Percentiles rank a stretch among this genome's conserved stretches.
These are phyloP conservation scores for Heliangelus exortis DNA, from an alignment of 2,797 vertebrate genomes.

Conservation along the genomic window DNA sequence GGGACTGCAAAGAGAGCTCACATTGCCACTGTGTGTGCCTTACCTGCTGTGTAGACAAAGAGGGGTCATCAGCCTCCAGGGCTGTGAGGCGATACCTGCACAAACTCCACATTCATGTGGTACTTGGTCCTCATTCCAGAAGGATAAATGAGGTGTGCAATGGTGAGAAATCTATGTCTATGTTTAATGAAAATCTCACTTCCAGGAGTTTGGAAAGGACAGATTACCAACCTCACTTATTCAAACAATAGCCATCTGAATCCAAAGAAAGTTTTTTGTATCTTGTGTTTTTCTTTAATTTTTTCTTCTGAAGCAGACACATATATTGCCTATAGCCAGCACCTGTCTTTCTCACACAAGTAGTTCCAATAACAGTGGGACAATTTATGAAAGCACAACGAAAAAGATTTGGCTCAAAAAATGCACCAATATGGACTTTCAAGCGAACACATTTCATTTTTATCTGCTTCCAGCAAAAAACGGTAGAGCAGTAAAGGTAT, in stretches of 20 bases:
- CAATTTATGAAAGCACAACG: neutral
- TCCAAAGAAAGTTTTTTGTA: neutral
- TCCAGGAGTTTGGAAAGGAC: conserved; percentile 32
- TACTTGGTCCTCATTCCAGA: conserved; percentile 35
- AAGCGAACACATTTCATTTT: conserved; percentile 1
- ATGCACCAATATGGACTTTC: neutral
- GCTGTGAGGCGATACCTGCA: conserved; percentile 46
- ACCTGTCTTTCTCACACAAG: neutral
- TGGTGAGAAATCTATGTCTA: conserved; percentile 33
- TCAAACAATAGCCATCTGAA: conserved; percentile 12
- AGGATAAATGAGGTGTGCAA: conserved; percentile 58
- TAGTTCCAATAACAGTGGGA: neutral
- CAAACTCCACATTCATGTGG: conserved; percentile 45
- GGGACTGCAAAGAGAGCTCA: conserved; percentile 46
- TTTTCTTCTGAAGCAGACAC: neutral
- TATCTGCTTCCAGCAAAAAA: neutral
- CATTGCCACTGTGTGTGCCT: conserved; percentile 62
- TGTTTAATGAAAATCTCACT: conserved; percentile 44
- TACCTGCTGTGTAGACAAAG: conserved; percentile 69
- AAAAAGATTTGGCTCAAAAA: neutral
- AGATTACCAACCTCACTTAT: conserved; percentile 5
- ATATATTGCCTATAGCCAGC: neutral
- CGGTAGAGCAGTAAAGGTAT: conserved; percentile 9
- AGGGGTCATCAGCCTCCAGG: conserved; percentile 59
- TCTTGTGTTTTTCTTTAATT: conserved; percentile 21